phyloP scores from a whole-genome alignment of 2,888 invertebrate genomes.

The Polydrusus pterygomalis region DNA sequence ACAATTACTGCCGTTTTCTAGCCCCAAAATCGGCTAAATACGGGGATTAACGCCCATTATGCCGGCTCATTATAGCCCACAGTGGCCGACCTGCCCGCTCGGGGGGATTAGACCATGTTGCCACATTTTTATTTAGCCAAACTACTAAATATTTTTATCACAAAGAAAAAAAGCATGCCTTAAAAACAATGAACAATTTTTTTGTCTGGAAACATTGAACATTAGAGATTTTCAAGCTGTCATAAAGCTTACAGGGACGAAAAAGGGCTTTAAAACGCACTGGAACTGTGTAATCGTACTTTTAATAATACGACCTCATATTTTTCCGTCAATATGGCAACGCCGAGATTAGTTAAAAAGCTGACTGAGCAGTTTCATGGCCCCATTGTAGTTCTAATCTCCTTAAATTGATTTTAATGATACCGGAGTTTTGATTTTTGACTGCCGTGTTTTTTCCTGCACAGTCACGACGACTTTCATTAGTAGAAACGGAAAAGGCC shows the following conservation, averaged over 20 bases:
- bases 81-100: slow-evolving; percentile 25
- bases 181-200: no score
- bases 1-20: slow-evolving; percentile 21
- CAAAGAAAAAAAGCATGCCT: no score
- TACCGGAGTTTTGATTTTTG: slow-evolving; percentile 51
- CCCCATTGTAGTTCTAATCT: slow-evolving; percentile 52
- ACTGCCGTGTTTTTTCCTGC: slow-evolving; percentile 47
- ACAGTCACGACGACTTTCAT: slow-evolving; percentile 45
- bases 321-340: slow-evolving; percentile 27
- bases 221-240: no score
- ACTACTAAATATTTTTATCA: no score
- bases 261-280: no score
- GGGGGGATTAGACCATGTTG: slow-evolving; percentile 26
- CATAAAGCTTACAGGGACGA: no score
- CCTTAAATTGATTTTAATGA: slow-evolving; percentile 54
- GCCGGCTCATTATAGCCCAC: slow-evolving; percentile 36
- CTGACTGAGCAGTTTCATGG: slow-evolving; percentile 51
- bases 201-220: no score
- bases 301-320: no score
- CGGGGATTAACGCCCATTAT: slow-evolving; percentile 39
- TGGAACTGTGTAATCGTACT: no score
- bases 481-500: slow-evolving; percentile 20
- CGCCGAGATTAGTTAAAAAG: slow-evolving; percentile 38
- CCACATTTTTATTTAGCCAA: neutral
- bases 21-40: slow-evolving; percentile 33